Evolutionary conservation across 2,888 invertebrate genomes (phyloP).

Genomic region (Hanleya hanleyi): DNA sequence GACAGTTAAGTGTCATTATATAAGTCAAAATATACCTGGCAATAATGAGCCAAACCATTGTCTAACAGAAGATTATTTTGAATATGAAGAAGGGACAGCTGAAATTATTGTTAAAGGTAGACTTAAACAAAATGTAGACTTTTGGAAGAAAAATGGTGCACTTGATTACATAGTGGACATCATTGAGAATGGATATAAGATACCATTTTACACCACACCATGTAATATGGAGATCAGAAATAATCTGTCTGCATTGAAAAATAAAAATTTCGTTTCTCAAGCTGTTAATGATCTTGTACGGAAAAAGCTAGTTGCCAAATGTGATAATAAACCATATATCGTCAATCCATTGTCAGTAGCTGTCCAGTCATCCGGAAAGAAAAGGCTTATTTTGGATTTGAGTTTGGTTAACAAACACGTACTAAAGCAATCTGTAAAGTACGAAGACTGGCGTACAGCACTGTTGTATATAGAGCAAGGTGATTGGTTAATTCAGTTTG

Average conservation of each 20-base stretch:
- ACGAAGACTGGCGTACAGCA: slow-evolving; percentile 12
- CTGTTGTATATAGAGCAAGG: slow-evolving; percentile 2
- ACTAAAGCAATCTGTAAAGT: slow-evolving; percentile 7
- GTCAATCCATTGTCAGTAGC: slow-evolving; percentile 7
- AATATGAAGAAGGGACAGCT: not conserved
- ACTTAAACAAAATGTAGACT: not conserved
- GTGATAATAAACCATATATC: not conserved
- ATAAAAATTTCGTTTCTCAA: slow-evolving; percentile 1
- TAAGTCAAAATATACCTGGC: too few relatives aligned
- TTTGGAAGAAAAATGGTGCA: not conserved
- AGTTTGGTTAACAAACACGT: not conserved
- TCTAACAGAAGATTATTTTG: not conserved
- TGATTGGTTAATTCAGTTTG: slow-evolving; percentile 16
- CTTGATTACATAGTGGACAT: not conserved
- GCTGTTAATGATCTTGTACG: too few relatives aligned
- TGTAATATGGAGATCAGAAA: not conserved
- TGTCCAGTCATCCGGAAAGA: not conserved
- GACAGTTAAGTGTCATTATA: too few relatives aligned
- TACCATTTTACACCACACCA: not conserved
- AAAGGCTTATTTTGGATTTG: slow-evolving; percentile 12
- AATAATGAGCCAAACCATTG: too few relatives aligned
- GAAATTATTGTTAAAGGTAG: not conserved
- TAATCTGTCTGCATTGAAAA: not conserved
- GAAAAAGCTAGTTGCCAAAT: not conserved
- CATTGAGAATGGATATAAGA: not conserved